Evolutionary conservation across 1,140 invertebrate species (phyloP).

Genomic region (Bradynema listronoti): DNA sequence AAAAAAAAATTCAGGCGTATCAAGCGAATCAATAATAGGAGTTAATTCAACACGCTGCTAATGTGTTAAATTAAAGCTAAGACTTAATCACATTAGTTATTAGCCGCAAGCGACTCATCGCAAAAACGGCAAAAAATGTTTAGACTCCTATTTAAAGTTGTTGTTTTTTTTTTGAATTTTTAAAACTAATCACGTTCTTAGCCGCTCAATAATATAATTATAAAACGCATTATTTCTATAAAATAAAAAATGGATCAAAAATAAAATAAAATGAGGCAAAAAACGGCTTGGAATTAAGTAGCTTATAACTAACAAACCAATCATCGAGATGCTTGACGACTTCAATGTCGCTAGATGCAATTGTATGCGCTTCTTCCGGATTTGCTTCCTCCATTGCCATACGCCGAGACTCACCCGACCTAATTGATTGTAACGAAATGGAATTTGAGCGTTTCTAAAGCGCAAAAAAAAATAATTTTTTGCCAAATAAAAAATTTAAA

Average conservation of each 20-base stretch:
- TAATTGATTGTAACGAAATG: constrained; percentile 5
- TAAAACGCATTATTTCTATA: no score
- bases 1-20: no score
- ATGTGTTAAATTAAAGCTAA: no score
- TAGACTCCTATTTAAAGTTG: no score
- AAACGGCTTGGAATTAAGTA: no score
- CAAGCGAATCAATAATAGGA: no score
- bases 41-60: no score
- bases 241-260: no score
- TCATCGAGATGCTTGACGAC: constrained; percentile 42
- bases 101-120: no score
- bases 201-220: constrained; percentile 11
- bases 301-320: constrained; percentile 24
- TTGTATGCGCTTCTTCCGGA: constrained; percentile 32
- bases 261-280: no score
- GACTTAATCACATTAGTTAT: no score
- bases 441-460: constrained; percentile 5
- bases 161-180: constrained; percentile 48
- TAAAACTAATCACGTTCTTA: constrained; percentile 19
- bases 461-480: background rate
- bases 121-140: no score
- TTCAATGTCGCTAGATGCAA: constrained; percentile 47
- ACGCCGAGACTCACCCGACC: background rate
- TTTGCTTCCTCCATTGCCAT: background rate
- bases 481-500: background rate